Evolutionary conservation across 2,113 vertebrate species (phyloP), one percentile per base, ranked within the genome.

Genomic region (Coryphaenoides rupestris): DNA sequence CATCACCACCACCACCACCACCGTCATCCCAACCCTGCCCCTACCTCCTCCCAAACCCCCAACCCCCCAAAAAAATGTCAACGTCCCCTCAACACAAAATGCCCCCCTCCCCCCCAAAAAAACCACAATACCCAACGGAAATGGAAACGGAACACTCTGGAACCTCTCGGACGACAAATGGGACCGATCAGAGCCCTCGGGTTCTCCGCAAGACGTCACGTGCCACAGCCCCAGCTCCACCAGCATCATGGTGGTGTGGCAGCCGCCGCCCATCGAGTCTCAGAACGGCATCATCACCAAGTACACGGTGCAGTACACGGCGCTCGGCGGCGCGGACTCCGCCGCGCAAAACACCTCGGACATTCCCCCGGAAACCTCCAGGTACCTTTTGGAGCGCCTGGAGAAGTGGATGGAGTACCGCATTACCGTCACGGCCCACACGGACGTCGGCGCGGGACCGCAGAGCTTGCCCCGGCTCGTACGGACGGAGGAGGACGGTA

Each of bases 401-500:
- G 96, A 98, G 90, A 99, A 99, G 94, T 99, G 95, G 95, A 98
- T 95, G 87, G 93, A 98, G 71, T 98, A 99, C 89, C 92, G 88
- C 45, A 93, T 99, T 86, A 94, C 93, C 60, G 93, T 99, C 87
- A 93, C 89, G 66, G 97, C 95, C 85, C 93, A 95, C 83, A 99
- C 96, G 63, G 94, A 97, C 78, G 94, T 95, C 65, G 97, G 97
- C 91, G 92, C 93, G 73, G 95, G 97, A 88, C 97, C 97, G 13
- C 94, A 96, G 88, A 98, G 97, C 88, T 83, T 92, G 73, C 93
- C 94, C 59, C 87, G 95, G 87, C 90, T 98, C 87, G 86, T 95
- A 91, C 97, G 97, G 89, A 98, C 97, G 74, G 95, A 98, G 93
- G 97, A 99, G 93, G 97, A 99, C 93, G 97, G 97, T 99, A 99